phyloP scores from a whole-genome alignment of 2,113 vertebrate genomes.

The Hyperopisus bebe region DNA sequence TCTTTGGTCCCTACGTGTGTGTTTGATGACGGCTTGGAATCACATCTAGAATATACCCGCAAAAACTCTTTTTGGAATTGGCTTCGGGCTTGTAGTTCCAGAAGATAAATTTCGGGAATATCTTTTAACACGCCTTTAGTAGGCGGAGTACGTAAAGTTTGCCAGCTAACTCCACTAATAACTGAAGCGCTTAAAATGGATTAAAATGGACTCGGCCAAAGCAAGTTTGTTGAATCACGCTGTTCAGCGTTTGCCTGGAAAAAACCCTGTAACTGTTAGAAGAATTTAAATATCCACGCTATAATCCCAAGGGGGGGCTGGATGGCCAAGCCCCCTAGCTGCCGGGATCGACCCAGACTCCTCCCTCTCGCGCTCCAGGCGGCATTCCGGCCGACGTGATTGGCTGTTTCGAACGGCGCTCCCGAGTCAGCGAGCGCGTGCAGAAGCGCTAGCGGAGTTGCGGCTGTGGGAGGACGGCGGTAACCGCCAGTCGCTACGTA shows the following conservation, averaged over 20 bases:
- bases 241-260: not conserved
- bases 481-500: not conserved
- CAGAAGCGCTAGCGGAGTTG: not conserved
- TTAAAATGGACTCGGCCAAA: not conserved
- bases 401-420: constrained; percentile 18
- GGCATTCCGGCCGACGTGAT: not conserved
- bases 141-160: not conserved
- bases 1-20: not conserved
- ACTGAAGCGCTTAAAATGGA: not conserved
- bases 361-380: not conserved
- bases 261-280: not conserved
- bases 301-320: not conserved
- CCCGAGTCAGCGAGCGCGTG: not conserved
- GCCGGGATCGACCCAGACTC: not conserved
- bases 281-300: not conserved
- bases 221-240: not conserved
- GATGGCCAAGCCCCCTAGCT: not conserved
- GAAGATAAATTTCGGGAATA: not conserved
- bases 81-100: not conserved
- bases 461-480: not conserved
- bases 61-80: not conserved
- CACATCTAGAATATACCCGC: not conserved
- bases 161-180: not conserved
- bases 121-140: not conserved
- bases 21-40: not conserved